These are phyloP conservation scores for Cydia strobilella DNA, from an alignment of 1,140 invertebrate species.

Conservation along the genomic window DNA sequence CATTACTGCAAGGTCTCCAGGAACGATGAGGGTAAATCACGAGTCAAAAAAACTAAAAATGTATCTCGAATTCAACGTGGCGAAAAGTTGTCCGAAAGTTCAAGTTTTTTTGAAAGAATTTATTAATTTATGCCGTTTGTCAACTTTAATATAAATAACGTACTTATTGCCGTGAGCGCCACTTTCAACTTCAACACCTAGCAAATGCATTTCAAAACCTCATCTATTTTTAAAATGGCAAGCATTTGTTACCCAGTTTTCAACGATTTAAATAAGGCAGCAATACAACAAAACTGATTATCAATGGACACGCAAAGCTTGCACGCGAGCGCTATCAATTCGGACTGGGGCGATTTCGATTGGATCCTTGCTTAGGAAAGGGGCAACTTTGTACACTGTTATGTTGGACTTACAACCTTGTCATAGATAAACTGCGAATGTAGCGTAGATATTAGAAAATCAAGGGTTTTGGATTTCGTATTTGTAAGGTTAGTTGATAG, in stretches of 20 bases:
- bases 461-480: neutral
- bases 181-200: neutral
- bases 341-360: constrained; percentile 23
- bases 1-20: constrained; percentile 86
- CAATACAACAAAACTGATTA: constrained; percentile 31
- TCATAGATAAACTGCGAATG: neutral
- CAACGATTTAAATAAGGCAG: constrained; percentile 30
- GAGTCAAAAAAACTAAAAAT: constrained; percentile 57
- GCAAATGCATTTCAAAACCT: neutral
- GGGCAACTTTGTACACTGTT: neutral
- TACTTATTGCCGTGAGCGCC: no score
- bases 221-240: constrained; percentile 31
- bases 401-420: neutral
- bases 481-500: neutral
- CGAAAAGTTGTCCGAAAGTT: no score
- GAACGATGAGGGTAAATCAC: constrained; percentile 82
- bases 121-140: no score
- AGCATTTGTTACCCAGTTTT: constrained; percentile 27
- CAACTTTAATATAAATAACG: no score
- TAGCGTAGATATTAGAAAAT: neutral
- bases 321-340: constrained; percentile 14
- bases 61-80: no score
- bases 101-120: no score
- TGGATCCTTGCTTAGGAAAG: neutral
- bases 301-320: constrained; percentile 22